Evolutionary conservation across 2,113 vertebrate genomes (phyloP).

Genomic region (Thunnus thynnus): DNA sequence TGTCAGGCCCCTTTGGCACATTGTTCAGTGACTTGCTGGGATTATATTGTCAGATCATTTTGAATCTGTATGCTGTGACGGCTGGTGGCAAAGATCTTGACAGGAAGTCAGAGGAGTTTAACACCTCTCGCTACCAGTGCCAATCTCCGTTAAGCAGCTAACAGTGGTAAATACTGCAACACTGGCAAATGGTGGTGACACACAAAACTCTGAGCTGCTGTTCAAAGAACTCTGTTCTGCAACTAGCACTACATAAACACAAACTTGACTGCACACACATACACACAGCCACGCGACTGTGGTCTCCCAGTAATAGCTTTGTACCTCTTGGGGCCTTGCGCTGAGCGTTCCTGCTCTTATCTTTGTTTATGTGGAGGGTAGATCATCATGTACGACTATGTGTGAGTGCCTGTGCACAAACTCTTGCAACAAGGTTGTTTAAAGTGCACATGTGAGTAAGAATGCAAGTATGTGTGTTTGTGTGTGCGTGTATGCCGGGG

Average conservation of each 20-base stretch:
- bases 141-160: conserved; percentile 29
- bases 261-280: conserved; percentile 30
- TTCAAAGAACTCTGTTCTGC: conserved; percentile 20
- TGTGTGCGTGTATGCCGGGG: conserved; percentile 70
- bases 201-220: conserved; percentile 22
- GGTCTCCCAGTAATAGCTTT: conserved; percentile 84
- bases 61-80: conserved; percentile 12
- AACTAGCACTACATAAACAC: conserved; percentile 58
- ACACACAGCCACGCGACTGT: conserved; percentile 74
- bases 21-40: conserved; percentile 61
- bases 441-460: conserved; percentile 66
- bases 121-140: conserved; percentile 45
- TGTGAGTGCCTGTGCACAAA: conserved; percentile 75
- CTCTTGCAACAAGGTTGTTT: conserved; percentile 58
- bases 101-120: conserved; percentile 61
- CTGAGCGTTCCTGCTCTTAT: conserved; percentile 88
- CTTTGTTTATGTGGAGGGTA: conserved; percentile 93
- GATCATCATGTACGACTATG: conserved; percentile 84
- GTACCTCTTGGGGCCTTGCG: conserved; percentile 79
- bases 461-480: conserved; percentile 41
- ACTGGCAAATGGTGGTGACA: conserved; percentile 32
- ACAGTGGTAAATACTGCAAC: conserved; percentile 18
- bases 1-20: conserved; percentile 73
- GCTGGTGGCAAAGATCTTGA: conserved; percentile 61
- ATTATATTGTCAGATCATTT: conserved; percentile 54